Evolutionary conservation across 2,888 invertebrate genomes (phyloP).

Genomic region (Eugnorisma glareosa): DNA sequence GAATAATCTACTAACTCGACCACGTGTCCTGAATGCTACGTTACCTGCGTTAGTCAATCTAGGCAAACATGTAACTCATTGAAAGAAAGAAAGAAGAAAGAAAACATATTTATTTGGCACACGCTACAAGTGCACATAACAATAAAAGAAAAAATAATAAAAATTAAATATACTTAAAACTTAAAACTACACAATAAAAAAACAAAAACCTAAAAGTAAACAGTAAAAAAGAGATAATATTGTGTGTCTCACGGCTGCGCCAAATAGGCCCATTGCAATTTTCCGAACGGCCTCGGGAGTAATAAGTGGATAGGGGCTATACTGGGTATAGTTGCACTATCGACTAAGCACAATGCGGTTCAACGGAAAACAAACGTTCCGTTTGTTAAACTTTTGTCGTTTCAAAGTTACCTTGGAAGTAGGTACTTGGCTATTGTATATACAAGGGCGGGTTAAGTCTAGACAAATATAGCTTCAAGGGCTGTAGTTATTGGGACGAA

Average conservation of each 20-base stretch:
- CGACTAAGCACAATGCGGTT: conserved; percentile 40
- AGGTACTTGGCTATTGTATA: conserved; percentile 31
- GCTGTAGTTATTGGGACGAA: conserved; percentile 23
- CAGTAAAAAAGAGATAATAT: no score
- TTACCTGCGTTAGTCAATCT: conserved; percentile 59
- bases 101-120: no score
- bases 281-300: conserved; percentile 67
- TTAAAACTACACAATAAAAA: no score
- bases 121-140: no score
- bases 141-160: no score
- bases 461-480: conserved; percentile 27
- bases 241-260: no score
- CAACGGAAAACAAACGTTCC: conserved; percentile 39
- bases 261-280: no score
- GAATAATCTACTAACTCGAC: conserved; percentile 53
- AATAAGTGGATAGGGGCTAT: conserved; percentile 52
- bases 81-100: no score
- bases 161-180: no score
- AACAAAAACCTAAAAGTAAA: no score
- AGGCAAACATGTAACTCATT: conserved; percentile 60
- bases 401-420: conserved; percentile 51
- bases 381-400: conserved; percentile 45
- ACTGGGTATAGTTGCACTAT: conserved; percentile 17
- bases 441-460: conserved; percentile 51
- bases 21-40: conserved; percentile 64